Conservation (phyloP, 1,140 invertebrate species). For the Meteorus sp. region DNA sequence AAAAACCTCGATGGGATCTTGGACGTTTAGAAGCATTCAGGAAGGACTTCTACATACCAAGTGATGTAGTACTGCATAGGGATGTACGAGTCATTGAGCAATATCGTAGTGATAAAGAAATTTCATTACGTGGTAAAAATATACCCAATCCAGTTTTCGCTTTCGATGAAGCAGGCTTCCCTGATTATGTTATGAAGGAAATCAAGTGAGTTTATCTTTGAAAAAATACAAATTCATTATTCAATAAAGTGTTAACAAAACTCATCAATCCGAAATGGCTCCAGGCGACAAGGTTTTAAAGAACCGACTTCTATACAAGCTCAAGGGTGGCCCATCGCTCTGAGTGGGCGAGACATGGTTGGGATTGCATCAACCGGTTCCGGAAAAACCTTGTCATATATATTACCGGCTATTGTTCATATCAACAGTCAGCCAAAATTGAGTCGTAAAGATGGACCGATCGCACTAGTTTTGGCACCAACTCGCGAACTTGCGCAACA, state of each 20-base stretch:
- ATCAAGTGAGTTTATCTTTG: slow-evolving; percentile 55
- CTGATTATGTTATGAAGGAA: slow-evolving; percentile 79
- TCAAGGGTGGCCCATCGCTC: slow-evolving; percentile 91
- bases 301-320: slow-evolving; percentile 88
- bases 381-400: slow-evolving; percentile 87
- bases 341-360: slow-evolving; percentile 90
- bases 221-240: no score
- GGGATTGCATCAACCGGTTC: slow-evolving; percentile 96
- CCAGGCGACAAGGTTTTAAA: slow-evolving; percentile 79
- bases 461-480: slow-evolving; percentile 89
- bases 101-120: slow-evolving; percentile 76
- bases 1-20: slow-evolving; percentile 82
- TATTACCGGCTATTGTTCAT: slow-evolving; percentile 86
- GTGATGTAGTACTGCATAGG: slow-evolving; percentile 71
- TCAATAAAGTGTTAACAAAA: no score
- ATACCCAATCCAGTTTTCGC: slow-evolving; percentile 80
- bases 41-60: slow-evolving; percentile 90
- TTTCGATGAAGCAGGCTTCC: slow-evolving; percentile 82
- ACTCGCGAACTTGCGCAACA: slow-evolving; percentile 96
- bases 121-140: slow-evolving; percentile 78
- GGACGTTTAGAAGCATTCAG: slow-evolving; percentile 82
- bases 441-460: slow-evolving; percentile 83
- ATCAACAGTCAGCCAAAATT: slow-evolving; percentile 89
- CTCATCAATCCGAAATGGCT: no score
- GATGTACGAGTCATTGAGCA: slow-evolving; percentile 72